A percentile compares a stretch with the other conserved stretches of the same genome.
These are phyloP conservation scores for Mirza zaza DNA, from an alignment of 2,113 vertebrate species.

Conservation along the genomic window DNA sequence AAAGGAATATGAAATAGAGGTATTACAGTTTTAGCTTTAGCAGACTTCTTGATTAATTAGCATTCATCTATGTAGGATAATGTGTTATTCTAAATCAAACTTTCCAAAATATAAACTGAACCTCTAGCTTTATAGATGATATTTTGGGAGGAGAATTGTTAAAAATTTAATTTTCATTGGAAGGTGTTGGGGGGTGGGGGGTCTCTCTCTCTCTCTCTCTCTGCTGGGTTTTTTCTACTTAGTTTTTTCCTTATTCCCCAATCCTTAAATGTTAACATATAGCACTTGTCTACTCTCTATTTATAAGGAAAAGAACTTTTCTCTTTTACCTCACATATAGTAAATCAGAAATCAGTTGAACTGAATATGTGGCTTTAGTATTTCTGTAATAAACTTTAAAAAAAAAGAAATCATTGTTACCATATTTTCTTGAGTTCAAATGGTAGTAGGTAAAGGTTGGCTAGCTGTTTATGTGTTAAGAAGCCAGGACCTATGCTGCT, in stretches of 20 bases:
- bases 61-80: background rate
- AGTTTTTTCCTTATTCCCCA: background rate
- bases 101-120: conserved; percentile 34
- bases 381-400: conserved; percentile 48
- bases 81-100: background rate
- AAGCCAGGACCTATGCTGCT: background rate
- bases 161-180: conserved; percentile 22
- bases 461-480: background rate
- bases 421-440: background rate
- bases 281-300: background rate
- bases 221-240: background rate
- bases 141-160: background rate
- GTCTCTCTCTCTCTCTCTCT: no score
- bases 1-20: conserved; percentile 42
- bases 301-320: background rate
- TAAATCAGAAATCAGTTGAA: conserved; percentile 32
- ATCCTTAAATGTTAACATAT: background rate
- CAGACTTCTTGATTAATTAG: conserved; percentile 17
- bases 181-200: background rate
- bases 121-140: conserved; percentile 9
- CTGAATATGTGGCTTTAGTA: background rate
- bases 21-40: conserved; percentile 29
- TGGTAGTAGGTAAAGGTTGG: background rate
- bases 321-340: background rate
- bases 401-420: background rate